Evolutionary conservation across 2,113 vertebrate species (phyloP), one percentile per base, ranked within the genome.

Genomic region (Gambusia affinis): DNA sequence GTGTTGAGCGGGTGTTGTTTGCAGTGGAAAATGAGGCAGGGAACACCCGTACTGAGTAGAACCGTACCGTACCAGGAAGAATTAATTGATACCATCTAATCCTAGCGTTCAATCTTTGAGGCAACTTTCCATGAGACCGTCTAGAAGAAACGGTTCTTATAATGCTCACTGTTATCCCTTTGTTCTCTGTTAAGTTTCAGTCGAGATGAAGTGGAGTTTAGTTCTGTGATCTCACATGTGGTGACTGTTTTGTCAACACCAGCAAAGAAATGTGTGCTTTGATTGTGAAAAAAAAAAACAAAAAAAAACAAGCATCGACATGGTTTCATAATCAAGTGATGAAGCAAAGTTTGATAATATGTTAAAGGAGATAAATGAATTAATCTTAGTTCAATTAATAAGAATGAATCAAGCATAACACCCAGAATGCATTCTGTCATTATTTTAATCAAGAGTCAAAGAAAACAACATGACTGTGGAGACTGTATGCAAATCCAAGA

Each of bases 141-240:
- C 47, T 37, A 3, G 64, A 80, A 64, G 78, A n/a, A 85, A 39
- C 61, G 54, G 66, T 62, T 68, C 72, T 79, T 33, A 64, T 76
- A 63, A 68, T 7, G 57, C 72, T 84, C 24, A 10, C 51, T n/a
- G 10, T 57, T 66, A 8, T 80, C 76, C 68, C 60, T 62, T 75
- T 80, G 79, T 84, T 83, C 80, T 42, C 28, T 57, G 86, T 82
- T 79, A 75, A n/a, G 85, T 87, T 88, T 86, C 73, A 37, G 71
- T 28, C 66, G 74, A 78, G 74, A 73, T 75, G 10, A 84, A 89
- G 85, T 51, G 28, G 35, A 74, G 69, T 37, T 77, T 62, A 1
- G 39, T 81, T 83, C 47, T 73, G 24, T 27, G 2, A 64, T 82
- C 79, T 68, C 81, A 65, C 76, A 44, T 81, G 74, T 12, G 63